Base-by-base conservation (phyloP, 2,797 vertebrate species). In the Ispidina lecontei region DNA sequence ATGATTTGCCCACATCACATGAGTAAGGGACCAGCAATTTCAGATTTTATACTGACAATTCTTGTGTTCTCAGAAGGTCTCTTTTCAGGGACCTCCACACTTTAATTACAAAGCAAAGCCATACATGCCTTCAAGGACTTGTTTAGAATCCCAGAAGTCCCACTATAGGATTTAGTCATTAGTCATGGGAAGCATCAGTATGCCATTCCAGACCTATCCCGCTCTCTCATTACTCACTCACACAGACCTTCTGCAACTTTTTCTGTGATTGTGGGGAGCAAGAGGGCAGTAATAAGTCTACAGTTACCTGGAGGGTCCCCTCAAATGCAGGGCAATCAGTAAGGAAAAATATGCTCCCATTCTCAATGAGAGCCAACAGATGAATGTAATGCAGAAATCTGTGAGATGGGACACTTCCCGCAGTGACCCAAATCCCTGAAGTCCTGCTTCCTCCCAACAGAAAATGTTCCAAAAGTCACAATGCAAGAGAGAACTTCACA, bases 81-180 rank as follows among this genome's bases (percentile, higher is more conserved):
- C 58, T 67, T 78, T 83, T 44, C 43, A 85, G 64, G 39, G 23
- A 28, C 22, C 15, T 33, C 13, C 22, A 26, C 0, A 0, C 20
- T 49, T 52, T 82, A 79, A 70, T 29, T 73, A 58, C 14, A 52
- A 75, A 87, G 60, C 18, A 84, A 93, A 84, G 26, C 25, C 12
- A 60, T 4, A 63, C 51, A 15, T 46, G 33, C 19, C 19, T 70
- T 85, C 52, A 64, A 43, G 29, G 23, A 51, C 67, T 65, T 67
- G 14, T 35, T 52, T 26, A 52, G 59, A 78, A 58, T 75, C 9
- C 23, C 0, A 39, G 59, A 72, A 84, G 63, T 51, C 37, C 23
- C 33, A 46, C 14, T 54, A 41, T 3, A 72, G 22, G 26, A 5
- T 37, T 37, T 37, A 37, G 37, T 14, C 12, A 35, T 52, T 41